Evolutionary conservation across 2,113 vertebrate genomes (phyloP), one percentile per base, ranked within the genome.

Genomic region (Steatornis caripensis): DNA sequence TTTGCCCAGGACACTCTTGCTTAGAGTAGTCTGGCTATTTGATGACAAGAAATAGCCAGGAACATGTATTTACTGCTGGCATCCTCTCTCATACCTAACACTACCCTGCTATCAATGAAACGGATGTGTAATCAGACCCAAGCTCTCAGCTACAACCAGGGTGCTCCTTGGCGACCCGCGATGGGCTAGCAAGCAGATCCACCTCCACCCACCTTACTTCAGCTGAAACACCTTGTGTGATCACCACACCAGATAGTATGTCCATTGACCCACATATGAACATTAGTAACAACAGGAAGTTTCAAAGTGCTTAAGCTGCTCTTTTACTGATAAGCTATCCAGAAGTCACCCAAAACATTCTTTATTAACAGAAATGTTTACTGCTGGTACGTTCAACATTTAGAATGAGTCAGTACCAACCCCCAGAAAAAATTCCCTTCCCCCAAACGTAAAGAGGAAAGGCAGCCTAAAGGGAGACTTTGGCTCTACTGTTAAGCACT

Each of bases 21-120:
- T 92, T 88, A 23, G 58, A 94, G 55, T 62, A 46, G 93, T 60
- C 84, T 85, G 74, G 93, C 95, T 89, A 93, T 75, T 94, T 92
- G 89, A 90, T 41, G 62, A 78, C 69, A 88, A 91, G 78, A 91
- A 94, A 91, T 49, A 78, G 94, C 83, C 85, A 88, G 77, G 85
- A 91, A 93, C 45, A 78, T 46, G 0, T n/a, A 90, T 53, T 83
- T 89, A 37, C 70, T 62, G 72, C 70, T 84, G 85, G 89, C 91
- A 88, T 29, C 57, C 61, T 88, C 64, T 75, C 69, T 87, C 89
- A 24, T 1, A 57, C 4, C 86, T 26, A 84, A 11, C n/a, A 36
- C 68, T 68, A 18, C 43, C 29, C 82, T 62, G 79, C 91, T 75
- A 71, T 90, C 96, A 96, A 95, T 96, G 91, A 90, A 97, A 84